Evolutionary conservation across 2,113 vertebrate species (phyloP).

Genomic region (Astur gentilis): DNA sequence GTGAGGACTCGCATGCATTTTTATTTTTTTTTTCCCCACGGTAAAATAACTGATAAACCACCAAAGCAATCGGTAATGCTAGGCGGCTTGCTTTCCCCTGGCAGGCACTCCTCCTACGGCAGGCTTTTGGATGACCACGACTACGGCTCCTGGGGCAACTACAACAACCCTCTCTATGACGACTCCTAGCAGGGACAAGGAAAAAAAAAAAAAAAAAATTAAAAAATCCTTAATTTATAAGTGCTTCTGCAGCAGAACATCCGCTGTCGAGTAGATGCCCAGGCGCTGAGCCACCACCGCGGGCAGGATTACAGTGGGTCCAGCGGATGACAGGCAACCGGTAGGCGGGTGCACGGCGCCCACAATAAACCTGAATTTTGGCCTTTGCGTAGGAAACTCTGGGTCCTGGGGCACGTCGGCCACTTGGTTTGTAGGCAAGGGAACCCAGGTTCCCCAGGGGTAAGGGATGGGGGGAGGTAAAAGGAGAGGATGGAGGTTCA

Average conservation of each 20-base stretch:
- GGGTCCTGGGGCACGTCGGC: neutral
- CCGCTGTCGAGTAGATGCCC: neutral
- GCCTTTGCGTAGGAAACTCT: constrained; percentile 6
- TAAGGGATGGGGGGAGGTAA: neutral
- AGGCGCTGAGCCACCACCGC: neutral
- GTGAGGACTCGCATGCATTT: neutral
- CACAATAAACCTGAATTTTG: constrained; percentile 33
- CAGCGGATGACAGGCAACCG: neutral
- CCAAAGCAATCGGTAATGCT: neutral
- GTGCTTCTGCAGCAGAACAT: constrained; percentile 61
- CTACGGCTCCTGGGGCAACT: constrained; percentile 80
- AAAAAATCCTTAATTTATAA: constrained; percentile 67
- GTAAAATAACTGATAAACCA: neutral
- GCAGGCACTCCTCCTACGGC: constrained; percentile 83
- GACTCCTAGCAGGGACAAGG: constrained; percentile 68
- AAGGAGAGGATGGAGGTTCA: neutral
- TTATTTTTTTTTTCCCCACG: too few relatives aligned
- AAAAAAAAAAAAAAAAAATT: neutral
- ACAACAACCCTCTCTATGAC: constrained; percentile 89
- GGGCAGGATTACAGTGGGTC: neutral
- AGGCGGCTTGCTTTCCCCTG: neutral
- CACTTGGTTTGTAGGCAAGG: neutral
- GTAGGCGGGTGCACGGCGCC: neutral
- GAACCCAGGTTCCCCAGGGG: neutral
- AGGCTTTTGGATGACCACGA: constrained; percentile 79